Evolutionary conservation across 2,888 invertebrate genomes (phyloP).

Genomic region (Salticus scenicus): DNA sequence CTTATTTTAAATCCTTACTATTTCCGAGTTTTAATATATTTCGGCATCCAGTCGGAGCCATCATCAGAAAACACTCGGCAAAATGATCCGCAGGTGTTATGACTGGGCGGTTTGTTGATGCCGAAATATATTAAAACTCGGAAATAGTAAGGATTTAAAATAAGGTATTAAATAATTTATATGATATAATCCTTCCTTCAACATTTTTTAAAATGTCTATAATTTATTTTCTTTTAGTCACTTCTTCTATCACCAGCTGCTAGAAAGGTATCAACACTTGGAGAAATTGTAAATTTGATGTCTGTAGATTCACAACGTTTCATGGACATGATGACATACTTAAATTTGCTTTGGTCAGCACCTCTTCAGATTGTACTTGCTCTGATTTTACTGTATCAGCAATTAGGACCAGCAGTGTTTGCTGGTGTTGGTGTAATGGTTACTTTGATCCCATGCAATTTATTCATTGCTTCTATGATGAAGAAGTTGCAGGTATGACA

Average conservation of each 20-base stretch:
- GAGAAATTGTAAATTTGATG: constrained; percentile 95
- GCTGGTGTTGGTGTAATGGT: constrained; percentile 96
- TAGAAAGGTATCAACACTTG: constrained; percentile 82
- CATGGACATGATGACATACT: constrained; percentile 87
- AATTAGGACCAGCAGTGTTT: constrained; percentile 81
- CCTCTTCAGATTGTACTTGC: constrained; percentile 91
- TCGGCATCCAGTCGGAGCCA: no score
- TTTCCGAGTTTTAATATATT: no score
- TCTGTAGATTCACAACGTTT: constrained; percentile 92
- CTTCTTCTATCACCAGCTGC: constrained; percentile 72
- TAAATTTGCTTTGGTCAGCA: constrained; percentile 90
- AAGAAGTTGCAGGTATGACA: constrained; percentile 82
- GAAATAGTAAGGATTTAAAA: no score
- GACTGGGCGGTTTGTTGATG: no score
- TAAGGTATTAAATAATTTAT: no score
- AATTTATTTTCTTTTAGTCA: constrained; percentile 61
- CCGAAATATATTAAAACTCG: no score
- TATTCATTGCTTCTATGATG: constrained; percentile 86
- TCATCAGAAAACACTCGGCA: no score
- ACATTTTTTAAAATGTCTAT: no score
- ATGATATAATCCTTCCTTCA: no score
- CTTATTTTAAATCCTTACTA: no score
- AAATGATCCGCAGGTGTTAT: no score
- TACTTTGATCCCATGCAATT: constrained; percentile 91
- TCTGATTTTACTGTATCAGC: constrained; percentile 83